Base-by-base conservation (phyloP, 92 coral and sea anemone species). In the Epizoanthus scotinus region DNA sequence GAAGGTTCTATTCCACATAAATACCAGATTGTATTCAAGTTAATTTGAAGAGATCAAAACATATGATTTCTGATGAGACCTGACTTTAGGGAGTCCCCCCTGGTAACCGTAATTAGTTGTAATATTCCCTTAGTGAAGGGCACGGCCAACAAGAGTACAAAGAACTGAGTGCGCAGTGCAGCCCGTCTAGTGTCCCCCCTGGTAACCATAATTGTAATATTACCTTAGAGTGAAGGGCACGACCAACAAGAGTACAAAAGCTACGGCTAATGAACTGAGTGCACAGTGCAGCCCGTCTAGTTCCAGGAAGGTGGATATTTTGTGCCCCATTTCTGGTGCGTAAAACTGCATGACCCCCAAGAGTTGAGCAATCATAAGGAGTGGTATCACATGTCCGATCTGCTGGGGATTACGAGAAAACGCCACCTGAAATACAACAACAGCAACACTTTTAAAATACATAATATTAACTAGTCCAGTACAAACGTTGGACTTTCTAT, bases 391-490 rank as follows among this genome's bases (percentile, higher is more conserved):
- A 71, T 87, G 81, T 60, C 96, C 93, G 47, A 96, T 84, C 71
- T 86, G 87, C 49, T 89, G 99, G 5, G 99, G 98, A 50, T 64
- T 83, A 60, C 89, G 91, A 65, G 91, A 84, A 79, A 96, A 96
- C 1, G 91, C 98, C 12, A 96, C 90, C 99, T 96, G 83, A 24
- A 75, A 72, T 70, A 56, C 6, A 50, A 21, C 53, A 28, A 15
- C 8, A 19, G 0, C 38, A 62, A 72, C 6, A 40, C 26, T 52
- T 17, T n/a, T n/a, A n/a, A n/a, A 21, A 0, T 42, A 47, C 52
- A 47, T 8, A 47, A 47, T 8, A 47, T 13, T 47, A 9, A 34
- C 40, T 34, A 34, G 40, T 34, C 40, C 40, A 34, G 6, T 34
- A 34, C 40, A 34, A 1, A 34, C 6, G 40, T 0, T 34, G 3